Evolutionary conservation across 2,113 vertebrate genomes (phyloP).

Genomic region (Accipiter cooperii): DNA sequence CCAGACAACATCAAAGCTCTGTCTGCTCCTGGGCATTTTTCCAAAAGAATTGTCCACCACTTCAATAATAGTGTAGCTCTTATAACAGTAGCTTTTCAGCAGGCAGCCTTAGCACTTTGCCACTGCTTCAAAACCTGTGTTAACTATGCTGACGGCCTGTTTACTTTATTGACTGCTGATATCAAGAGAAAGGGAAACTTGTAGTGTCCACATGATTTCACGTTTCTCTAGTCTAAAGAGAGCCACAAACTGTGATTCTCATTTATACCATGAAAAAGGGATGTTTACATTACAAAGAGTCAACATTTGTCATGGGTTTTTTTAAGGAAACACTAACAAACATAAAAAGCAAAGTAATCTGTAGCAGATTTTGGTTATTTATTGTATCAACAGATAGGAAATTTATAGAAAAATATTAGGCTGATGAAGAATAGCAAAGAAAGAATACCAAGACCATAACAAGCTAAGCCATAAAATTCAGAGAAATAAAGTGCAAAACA

Average conservation of each 20-base stretch:
- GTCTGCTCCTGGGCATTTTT: slow-evolving; percentile 4
- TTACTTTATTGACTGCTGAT: background rate
- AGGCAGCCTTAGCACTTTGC: background rate
- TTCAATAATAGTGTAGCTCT: background rate
- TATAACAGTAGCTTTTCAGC: background rate
- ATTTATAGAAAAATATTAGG: background rate
- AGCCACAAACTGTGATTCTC: background rate
- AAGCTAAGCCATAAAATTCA: background rate
- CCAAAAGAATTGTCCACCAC: background rate
- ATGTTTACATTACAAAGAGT: background rate
- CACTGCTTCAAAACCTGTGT: background rate
- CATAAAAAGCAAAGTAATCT: background rate
- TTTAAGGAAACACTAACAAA: background rate
- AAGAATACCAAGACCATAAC: background rate
- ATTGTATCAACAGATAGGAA: background rate
- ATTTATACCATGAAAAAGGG: background rate
- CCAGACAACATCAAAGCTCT: background rate
- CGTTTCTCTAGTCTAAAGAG: background rate
- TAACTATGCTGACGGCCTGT: background rate
- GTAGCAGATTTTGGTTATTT: background rate
- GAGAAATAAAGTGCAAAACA: background rate
- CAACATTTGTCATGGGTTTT: background rate
- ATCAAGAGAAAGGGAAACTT: background rate
- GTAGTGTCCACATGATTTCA: background rate
- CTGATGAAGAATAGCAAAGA: background rate